Evolutionary conservation across 2,888 invertebrate genomes (phyloP), one percentile per base, ranked within the genome.

Genomic region (Tanytarsus gracilentus): DNA sequence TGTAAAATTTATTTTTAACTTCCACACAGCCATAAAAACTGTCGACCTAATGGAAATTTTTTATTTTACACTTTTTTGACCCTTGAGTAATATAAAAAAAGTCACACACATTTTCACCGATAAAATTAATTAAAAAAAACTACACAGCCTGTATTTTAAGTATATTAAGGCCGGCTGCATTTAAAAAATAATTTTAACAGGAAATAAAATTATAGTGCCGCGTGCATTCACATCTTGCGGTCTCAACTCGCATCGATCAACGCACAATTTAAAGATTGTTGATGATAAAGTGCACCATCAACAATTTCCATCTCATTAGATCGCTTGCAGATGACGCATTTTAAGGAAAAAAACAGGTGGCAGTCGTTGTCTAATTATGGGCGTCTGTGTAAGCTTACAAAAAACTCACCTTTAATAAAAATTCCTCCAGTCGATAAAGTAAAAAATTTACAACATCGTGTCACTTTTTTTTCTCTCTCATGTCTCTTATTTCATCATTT

Each of bases 301-400:
- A 44, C 18, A 44, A 33, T 52, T 33, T 36, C 36, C 53, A 53
- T 53, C 53, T 53, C 36, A 25, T 33, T 53, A 33, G 23, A 44
- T 23, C 14, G 53, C 33, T 30, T 33, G 36, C 53, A 53, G 53
- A 53, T 53, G 53, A 53, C 53, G 53, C 53, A 53, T 52, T 25
- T 33, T 21, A 3, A 33, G 7, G 14, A 33, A 44, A 4, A 4
- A 44, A 44, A 44, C 44, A 44, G 44, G 44, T 44, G 44, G 44
- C n/a, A n/a, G n/a, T n/a, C n/a, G n/a, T 44, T 44, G 44, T 44
- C 44, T 18, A 44, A 18, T 44, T 18, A 18, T 4, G 14, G 23
- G 23, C 18, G 21, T 18, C 23, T 23, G 21, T 9, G n/a, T 9
- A 33, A 33, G 3, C 11, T 11, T 33, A 33, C 33, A 5, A 11